Conservation (phyloP, 1,140 invertebrate genomes). For the Achatina immaculata region DNA sequence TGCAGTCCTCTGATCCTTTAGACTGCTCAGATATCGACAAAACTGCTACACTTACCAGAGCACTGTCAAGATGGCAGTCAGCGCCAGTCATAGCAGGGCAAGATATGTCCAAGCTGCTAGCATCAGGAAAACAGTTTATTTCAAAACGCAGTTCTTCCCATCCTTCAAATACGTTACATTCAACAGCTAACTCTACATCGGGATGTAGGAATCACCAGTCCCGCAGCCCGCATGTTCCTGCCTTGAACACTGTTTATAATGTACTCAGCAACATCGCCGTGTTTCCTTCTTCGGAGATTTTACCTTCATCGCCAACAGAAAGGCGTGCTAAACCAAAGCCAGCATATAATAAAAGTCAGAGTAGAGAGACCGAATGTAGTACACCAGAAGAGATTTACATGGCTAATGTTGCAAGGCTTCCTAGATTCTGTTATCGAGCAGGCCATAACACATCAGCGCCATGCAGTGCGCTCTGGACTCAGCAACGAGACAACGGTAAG, state of each 20-base stretch:
- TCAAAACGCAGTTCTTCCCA: not conserved
- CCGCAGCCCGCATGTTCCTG: not conserved
- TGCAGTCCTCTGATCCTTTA: no score
- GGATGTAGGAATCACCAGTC: not conserved
- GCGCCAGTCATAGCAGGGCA: not conserved
- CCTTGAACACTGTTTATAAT: not conserved
- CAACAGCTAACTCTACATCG: not conserved
- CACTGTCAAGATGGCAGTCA: not conserved
- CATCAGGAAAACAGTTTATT: not conserved
- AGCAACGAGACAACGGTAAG: not conserved
- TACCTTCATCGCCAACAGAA: not conserved
- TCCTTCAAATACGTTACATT: not conserved
- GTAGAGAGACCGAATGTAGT: not conserved
- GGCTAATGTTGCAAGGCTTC: conserved; percentile 7
- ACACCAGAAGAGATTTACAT: not conserved
- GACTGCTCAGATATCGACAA: not conserved
- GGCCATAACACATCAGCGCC: not conserved
- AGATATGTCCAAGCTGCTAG: not conserved
- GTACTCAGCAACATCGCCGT: not conserved
- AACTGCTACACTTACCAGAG: not conserved
- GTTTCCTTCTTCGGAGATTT: not conserved
- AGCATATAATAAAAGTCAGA: not conserved
- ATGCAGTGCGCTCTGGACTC: not conserved
- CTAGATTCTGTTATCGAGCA: not conserved
- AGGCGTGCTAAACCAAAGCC: not conserved